Base-by-base conservation (phyloP, 2,113 vertebrate genomes). In the Theropithecus gelada region DNA sequence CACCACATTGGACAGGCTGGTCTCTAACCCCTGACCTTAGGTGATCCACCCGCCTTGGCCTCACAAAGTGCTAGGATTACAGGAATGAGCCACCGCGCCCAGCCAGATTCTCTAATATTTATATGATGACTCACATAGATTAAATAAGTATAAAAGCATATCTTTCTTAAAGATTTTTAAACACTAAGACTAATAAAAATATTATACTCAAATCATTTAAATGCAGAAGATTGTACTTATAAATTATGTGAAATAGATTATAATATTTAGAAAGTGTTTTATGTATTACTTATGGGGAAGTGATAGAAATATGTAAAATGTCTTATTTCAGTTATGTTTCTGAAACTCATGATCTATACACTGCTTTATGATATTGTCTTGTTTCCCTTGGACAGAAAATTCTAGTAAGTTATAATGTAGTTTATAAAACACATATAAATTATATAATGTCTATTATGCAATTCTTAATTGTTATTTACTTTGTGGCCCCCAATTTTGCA, bases 101-200 rank as follows among this genome's bases (percentile, higher is more conserved):
- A 27, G 5, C 61, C 68, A 72, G 40, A 7, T 4, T 92, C 8
- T 72, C 2, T 52, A 61, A 61, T 45, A 61, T 76, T 75, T 92
- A 48, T 55, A 68, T 79, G 5, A 82, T 64, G 8, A 86, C 8
- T 27, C 43, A n/a, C 0, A 83, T 8, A 66, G 10, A 70, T 27
- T 72, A 11, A 64, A 27, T 22, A 82, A 86, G 61, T 64, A 81
- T 13, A 43, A 88, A 95, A 72, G 5, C 17, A 61, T 64, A n/a
- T 72, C 93, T 48, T 20, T 52, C 59, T 78, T 32, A 50, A 96
- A 84, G 80, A n/a, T 6, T 76, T 95, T 78, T 48, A 93, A 93
- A 64, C 8, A 32, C 38, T 35, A 45, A 68, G 2, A 52, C 1
- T 72, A 79, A 50, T 83, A 5, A 40, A 94, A n/a, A 48, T 38